Conservation (phyloP, 2,113 vertebrate species). For the Gadus chalcogrammus region DNA sequence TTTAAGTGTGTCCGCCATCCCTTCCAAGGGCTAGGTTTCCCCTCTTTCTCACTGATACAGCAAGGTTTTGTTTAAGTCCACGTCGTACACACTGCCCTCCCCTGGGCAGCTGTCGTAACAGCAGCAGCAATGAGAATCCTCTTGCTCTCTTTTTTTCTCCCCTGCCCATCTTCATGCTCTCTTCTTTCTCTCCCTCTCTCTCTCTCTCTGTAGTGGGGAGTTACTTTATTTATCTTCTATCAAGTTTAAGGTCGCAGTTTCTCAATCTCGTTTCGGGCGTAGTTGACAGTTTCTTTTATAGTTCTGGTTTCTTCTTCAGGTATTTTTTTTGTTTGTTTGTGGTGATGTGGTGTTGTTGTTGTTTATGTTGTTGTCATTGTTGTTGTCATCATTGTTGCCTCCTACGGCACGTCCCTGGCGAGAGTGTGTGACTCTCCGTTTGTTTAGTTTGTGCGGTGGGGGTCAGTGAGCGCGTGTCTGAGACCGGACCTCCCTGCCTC, state of each 20-base stretch:
- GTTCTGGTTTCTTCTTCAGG: constrained; percentile 20
- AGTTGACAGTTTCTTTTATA: not conserved
- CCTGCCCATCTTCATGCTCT: constrained; percentile 32
- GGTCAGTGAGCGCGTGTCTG: constrained; percentile 44
- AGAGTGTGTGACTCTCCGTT: constrained; percentile 5
- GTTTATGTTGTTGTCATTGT: not conserved
- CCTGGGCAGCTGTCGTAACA: constrained; percentile 50
- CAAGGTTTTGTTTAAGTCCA: constrained; percentile 40
- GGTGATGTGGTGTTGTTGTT: constrained; percentile 4
- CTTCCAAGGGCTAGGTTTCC: not conserved
- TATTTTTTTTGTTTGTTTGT: constrained; percentile 24
- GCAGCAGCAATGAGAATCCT: constrained; percentile 60
- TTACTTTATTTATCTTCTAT: not conserved
- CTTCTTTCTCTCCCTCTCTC: constrained; percentile 2
- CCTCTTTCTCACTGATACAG: constrained; percentile 37
- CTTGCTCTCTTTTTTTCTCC: constrained; percentile 11
- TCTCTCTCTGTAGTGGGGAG: constrained; percentile 30
- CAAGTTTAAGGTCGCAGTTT: not conserved
- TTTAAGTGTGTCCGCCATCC: not conserved
- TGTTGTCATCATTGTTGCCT: constrained; percentile 21
- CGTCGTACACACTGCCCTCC: constrained; percentile 40
- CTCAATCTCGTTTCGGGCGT: too few species aligned
- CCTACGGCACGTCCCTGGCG: constrained; percentile 7
- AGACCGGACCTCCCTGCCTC: constrained; percentile 46
- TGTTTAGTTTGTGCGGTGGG: constrained; percentile 3